phyloP scores from a whole-genome alignment of 2,888 invertebrate genomes.

The Thyatira batis region DNA sequence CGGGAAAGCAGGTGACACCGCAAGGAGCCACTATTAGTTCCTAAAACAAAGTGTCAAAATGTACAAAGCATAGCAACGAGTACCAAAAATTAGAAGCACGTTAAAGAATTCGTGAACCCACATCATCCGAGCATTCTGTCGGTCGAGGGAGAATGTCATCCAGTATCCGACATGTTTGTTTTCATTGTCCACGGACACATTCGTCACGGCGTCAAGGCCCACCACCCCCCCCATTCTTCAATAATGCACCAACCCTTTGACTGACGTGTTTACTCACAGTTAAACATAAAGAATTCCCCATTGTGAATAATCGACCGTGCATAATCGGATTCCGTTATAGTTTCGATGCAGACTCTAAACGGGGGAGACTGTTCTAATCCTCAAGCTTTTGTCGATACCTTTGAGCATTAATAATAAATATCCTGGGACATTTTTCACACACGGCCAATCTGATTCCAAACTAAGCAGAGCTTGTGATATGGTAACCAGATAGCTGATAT shows the following conservation, averaged over 20 bases:
- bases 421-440: no score
- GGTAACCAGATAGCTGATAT: no score
- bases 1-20: no score
- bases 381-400: no score
- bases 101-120: slow-evolving; percentile 15
- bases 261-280: slow-evolving; percentile 22
- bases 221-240: neutral
- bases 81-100: slow-evolving; percentile 11
- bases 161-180: slow-evolving; percentile 56
- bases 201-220: slow-evolving; percentile 53
- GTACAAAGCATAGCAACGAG: neutral
- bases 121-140: slow-evolving; percentile 6
- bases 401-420: no score
- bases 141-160: slow-evolving; percentile 21
- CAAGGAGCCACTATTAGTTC: no score
- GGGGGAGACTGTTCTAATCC: neutral
- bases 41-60: neutral
- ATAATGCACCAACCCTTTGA: slow-evolving; percentile 11
- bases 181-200: slow-evolving; percentile 56
- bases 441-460: no score
- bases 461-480: no score
- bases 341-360: neutral
- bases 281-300: slow-evolving; percentile 17
- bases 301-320: slow-evolving; percentile 32
- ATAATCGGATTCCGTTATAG: slow-evolving; percentile 18